Evolutionary conservation across 2,888 invertebrate genomes (phyloP), one percentile per base, ranked within the genome.

Genomic region (Rhingia campestris): DNA sequence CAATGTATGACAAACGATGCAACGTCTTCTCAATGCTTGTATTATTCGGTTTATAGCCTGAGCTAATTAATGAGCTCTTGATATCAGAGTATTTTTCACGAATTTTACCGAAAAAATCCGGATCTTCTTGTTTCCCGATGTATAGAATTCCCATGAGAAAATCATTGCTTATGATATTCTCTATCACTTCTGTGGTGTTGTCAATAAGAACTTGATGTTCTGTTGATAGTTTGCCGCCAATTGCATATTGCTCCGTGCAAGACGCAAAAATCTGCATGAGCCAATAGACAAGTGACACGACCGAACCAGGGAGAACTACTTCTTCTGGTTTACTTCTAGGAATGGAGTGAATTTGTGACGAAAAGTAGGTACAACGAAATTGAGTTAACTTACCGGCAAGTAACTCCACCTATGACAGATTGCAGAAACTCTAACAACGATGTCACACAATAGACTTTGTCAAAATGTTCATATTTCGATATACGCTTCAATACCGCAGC

Each of bases 401-500:
- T 94, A 10, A 94, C 92, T 45, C 93, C 93, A 87, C 93, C 93
- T 54, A 94, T 91, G 51, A 94, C 93, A 53, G 95, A 94, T 89
- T 96, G 96, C 37, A 98, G 91, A 88, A 98, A 96, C 88, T 97
- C 97, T 66, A 98, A 91, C 4, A 98, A 92, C 87, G 97, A 96
- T 22, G 95, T 93, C 49, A 98, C 94, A 90, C 98, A 98, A 90
- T 97, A 96, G 0, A 96, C 95, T 89, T 97, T 97, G 77, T 95
- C 95, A 88, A 95, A 95, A 61, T 97, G 95, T 87, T 97, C 96
- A 91, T 97, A 98, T 91, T 97, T 96, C 64, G 97, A 95, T 81
- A 98, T 95, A 88, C 97, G 94, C 88, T 96, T 96, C 35, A 98
- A 91, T 0, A 97, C 97, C 4, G 98, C 97, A 5, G 97, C 96